A percentile compares a stretch with the other conserved stretches of the same genome.
Conservation (phyloP, 2,797 vertebrate species). For the Crocodylus rhombifer region DNA sequence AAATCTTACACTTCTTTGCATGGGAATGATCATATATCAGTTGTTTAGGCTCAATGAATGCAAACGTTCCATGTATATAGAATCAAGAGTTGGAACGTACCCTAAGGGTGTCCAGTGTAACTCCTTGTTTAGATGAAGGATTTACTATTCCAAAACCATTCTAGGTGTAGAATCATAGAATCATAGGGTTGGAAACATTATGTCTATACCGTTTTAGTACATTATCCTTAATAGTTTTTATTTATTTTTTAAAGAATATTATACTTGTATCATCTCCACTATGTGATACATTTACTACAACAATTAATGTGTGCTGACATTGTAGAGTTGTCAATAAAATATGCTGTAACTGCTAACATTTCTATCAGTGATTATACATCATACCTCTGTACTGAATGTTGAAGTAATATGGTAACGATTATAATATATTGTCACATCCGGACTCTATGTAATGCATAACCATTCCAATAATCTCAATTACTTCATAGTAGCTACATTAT, state of each 20-base stretch:
- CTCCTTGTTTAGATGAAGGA: too few species aligned
- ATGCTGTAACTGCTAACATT: constrained; percentile 58
- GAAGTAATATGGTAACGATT: constrained; percentile 60
- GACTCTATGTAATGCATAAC: constrained; percentile 60
- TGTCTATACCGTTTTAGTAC: constrained; percentile 5
- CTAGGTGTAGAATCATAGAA: too few species aligned
- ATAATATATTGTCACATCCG: constrained; percentile 62
- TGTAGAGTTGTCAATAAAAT: constrained; percentile 67
- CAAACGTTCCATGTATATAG: background rate
- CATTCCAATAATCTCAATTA: constrained; percentile 63
- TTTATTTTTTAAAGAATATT: constrained; percentile 20
- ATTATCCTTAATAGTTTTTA: constrained; percentile 45
- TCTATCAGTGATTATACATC: constrained; percentile 64
- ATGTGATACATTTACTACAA: constrained; percentile 4
- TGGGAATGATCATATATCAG: background rate
- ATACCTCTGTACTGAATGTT: constrained; percentile 33
- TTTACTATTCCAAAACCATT: too few species aligned
- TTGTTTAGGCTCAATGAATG: constrained; percentile 36
- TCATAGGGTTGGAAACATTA: background rate
- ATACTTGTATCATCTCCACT: background rate
- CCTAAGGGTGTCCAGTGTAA: too few species aligned
- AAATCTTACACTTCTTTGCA: background rate
- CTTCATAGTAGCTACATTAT: constrained; percentile 50
- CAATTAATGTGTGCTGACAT: constrained; percentile 59
- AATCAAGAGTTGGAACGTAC: too few species aligned